Percentiles rank a stretch among this genome's conserved stretches.
Evolutionary conservation across 35 echinoderm and acorn worm species (phyloP).

Genomic region (Ophiothrix spiculata): DNA sequence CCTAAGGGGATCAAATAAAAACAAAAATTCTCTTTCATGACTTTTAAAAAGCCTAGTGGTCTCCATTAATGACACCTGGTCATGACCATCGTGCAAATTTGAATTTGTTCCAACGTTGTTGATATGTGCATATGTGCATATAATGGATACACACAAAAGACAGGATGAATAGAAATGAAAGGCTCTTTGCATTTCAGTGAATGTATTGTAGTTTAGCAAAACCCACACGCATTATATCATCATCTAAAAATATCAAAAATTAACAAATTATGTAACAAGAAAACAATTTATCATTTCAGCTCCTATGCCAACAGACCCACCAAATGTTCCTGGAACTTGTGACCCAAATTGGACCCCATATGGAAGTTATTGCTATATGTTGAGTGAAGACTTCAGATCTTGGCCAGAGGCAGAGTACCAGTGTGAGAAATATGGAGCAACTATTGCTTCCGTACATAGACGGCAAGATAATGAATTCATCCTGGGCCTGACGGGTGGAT

Average conservation of each 20-base stretch:
- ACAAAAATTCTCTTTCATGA: background rate
- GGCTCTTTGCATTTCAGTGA: background rate
- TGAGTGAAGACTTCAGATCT: conserved; percentile 29
- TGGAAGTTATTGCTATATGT: conserved; percentile 65
- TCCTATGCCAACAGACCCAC: conserved; percentile 54
- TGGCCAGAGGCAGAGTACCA: conserved; percentile 35
- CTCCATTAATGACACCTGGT: background rate
- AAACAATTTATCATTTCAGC: no score
- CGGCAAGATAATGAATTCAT: conserved; percentile 75
- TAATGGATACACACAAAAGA: background rate
- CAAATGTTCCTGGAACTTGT: conserved; percentile 58
- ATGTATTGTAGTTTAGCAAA: background rate
- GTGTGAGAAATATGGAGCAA: conserved; percentile 25
- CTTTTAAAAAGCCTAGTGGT: background rate
- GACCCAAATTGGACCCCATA: conserved; percentile 36
- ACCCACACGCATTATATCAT: no score
- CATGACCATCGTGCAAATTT: background rate
- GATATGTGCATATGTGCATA: background rate
- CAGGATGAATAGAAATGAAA: background rate
- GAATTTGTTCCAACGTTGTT: background rate
- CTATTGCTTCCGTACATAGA: conserved; percentile 60
- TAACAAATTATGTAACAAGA: no score
- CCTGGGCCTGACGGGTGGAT: background rate
- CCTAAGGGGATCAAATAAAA: background rate
- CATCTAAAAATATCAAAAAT: no score